phyloP scores from a whole-genome alignment of 2,888 invertebrate genomes.

The Stenichneumon culpator region DNA sequence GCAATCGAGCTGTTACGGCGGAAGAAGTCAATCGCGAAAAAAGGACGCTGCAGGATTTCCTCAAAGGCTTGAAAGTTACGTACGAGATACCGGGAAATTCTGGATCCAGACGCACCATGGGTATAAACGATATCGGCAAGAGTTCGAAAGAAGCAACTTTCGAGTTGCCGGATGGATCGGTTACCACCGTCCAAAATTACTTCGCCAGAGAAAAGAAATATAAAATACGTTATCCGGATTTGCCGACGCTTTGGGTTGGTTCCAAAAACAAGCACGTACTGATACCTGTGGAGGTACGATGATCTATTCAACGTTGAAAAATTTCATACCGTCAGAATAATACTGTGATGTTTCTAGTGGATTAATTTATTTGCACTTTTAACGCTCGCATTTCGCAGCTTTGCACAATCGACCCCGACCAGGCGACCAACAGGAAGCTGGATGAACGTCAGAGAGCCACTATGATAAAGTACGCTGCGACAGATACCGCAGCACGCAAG shows the following conservation, averaged over 20 bases:
- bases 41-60: conserved; percentile 76
- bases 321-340: neutral
- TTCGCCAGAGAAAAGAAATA: conserved; percentile 84
- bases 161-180: conserved; percentile 73
- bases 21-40: conserved; percentile 48
- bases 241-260: conserved; percentile 96
- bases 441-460: conserved; percentile 93
- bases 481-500: conserved; percentile 91
- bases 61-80: conserved; percentile 86
- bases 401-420: conserved; percentile 90
- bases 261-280: conserved; percentile 89
- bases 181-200: conserved; percentile 86
- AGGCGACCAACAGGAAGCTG: conserved; percentile 92
- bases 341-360: neutral
- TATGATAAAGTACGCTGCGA: conserved; percentile 96
- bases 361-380: neutral
- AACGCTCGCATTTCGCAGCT: conserved; percentile 68
- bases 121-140: conserved; percentile 84
- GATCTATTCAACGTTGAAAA: neutral
- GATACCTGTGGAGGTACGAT: conserved; percentile 91
- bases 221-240: conserved; percentile 87
- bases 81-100: conserved; percentile 85
- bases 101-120: conserved; percentile 83
- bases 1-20: conserved; percentile 74
- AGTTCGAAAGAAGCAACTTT: conserved; percentile 84